phyloP scores from a whole-genome alignment of 2,797 vertebrate species.

The Pipistrellus kuhlii region DNA sequence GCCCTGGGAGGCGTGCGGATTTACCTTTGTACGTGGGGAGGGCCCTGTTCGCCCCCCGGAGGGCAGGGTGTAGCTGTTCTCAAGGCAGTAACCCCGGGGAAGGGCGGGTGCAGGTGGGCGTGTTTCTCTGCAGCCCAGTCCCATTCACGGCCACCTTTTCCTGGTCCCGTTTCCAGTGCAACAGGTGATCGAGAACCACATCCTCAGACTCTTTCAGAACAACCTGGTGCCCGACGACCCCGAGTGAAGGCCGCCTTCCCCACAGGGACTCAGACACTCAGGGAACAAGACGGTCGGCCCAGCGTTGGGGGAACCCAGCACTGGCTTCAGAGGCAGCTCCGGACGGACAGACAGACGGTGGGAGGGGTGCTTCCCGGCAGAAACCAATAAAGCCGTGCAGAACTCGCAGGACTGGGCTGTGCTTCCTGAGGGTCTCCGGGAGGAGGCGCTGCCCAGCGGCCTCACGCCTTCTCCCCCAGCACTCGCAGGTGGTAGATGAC shows the following conservation, averaged over 20 bases:
- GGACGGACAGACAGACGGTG: constrained; percentile 24
- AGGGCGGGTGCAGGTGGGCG: not conserved
- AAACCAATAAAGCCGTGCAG: constrained; percentile 72
- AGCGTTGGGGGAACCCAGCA: constrained; percentile 42
- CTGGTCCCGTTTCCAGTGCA: constrained; percentile 89
- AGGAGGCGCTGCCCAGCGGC: not conserved
- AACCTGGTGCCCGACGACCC: constrained; percentile 64
- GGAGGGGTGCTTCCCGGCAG: constrained; percentile 9
- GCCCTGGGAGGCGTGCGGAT: not conserved
- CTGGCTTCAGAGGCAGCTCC: constrained; percentile 71
- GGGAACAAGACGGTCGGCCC: constrained; percentile 52
- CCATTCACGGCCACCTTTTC: not conserved
- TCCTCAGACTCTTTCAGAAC: constrained; percentile 93
- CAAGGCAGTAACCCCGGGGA: not conserved
- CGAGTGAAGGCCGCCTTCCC: constrained; percentile 61
- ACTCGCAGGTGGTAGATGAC: constrained; percentile 94
- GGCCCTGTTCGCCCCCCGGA: not conserved
- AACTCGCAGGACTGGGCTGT: constrained; percentile 41
- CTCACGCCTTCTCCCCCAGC: constrained; percentile 90
- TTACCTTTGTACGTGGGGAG: not conserved
- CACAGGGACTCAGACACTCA: constrained; percentile 62
- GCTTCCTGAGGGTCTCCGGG: constrained; percentile 78
- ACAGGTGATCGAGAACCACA: constrained; percentile 96
- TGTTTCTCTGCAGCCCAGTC: not conserved
- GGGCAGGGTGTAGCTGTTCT: not conserved